phyloP scores from a whole-genome alignment of 2,797 vertebrate species.

The Notamacropus eugenii region DNA sequence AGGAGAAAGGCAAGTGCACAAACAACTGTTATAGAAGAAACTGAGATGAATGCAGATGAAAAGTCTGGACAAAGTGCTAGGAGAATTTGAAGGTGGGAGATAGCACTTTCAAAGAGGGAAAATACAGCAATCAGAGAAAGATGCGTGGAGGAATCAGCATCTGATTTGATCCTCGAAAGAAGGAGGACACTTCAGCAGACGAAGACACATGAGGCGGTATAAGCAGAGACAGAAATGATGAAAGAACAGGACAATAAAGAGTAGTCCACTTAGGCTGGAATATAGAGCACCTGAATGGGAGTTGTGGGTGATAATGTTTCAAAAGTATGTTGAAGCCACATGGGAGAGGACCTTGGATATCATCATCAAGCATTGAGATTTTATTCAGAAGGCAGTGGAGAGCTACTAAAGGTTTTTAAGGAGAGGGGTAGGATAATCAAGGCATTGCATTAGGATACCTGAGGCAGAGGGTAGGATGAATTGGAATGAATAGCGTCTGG shows the following conservation, averaged over 20 bases:
- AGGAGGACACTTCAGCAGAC: background rate
- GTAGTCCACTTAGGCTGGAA: background rate
- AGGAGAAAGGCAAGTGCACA: background rate
- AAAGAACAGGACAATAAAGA: background rate
- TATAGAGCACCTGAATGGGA: background rate
- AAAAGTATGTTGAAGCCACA: background rate
- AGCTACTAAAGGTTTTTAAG: background rate
- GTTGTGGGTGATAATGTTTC: background rate
- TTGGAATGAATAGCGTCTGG: background rate
- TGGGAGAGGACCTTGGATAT: background rate
- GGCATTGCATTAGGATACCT: background rate
- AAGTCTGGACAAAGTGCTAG: background rate
- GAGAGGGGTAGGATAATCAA: background rate
- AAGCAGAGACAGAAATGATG: background rate
- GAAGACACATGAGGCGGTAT: background rate
- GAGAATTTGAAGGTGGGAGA: background rate
- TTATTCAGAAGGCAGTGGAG: background rate
- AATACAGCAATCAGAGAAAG: background rate
- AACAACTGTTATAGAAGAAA: background rate
- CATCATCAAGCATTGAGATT: background rate
- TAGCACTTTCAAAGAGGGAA: background rate
- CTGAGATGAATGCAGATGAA: background rate
- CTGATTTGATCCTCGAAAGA: background rate
- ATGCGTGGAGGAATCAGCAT: background rate
- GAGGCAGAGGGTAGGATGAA: background rate